These are phyloP conservation scores for Oryzias sinensis DNA, from an alignment of 2,797 vertebrate species.

Conservation along the genomic window DNA sequence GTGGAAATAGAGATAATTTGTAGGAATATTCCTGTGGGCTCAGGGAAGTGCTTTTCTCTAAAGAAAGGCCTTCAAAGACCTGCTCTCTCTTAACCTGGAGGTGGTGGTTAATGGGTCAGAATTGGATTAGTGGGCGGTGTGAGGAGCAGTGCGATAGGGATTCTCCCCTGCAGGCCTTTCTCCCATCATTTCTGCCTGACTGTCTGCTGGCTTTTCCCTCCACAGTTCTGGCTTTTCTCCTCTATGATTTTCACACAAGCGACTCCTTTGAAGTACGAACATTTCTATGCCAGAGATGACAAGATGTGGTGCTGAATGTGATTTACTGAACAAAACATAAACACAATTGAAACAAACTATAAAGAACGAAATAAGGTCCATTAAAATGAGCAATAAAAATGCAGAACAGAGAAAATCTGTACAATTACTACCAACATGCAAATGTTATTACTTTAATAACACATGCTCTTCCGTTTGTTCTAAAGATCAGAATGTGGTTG, in stretches of 20 bases:
- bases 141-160: constrained; percentile 29
- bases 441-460: no score
- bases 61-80: constrained; percentile 52
- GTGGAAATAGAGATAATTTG: not conserved
- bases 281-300: not conserved
- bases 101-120: constrained; percentile 59
- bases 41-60: constrained; percentile 43
- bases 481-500: no score
- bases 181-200: constrained; percentile 28
- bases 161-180: constrained; percentile 32
- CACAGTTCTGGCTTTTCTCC: constrained; percentile 5
- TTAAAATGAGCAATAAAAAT: no score
- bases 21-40: constrained; percentile 17
- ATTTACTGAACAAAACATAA: no score
- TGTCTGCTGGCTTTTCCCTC: constrained; percentile 9
- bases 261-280: constrained; percentile 46
- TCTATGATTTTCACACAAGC: constrained; percentile 17
- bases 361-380: no score
- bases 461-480: no score
- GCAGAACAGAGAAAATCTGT: no score
- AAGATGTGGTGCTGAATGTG: not conserved
- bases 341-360: no score
- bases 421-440: no score
- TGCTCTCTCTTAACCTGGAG: constrained; percentile 52
- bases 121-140: constrained; percentile 49